Percentiles rank a stretch among this genome's conserved stretches.
These are phyloP conservation scores for Syngnathoides biaculeatus DNA, from an alignment of 2,113 vertebrate genomes.

Conservation along the genomic window DNA sequence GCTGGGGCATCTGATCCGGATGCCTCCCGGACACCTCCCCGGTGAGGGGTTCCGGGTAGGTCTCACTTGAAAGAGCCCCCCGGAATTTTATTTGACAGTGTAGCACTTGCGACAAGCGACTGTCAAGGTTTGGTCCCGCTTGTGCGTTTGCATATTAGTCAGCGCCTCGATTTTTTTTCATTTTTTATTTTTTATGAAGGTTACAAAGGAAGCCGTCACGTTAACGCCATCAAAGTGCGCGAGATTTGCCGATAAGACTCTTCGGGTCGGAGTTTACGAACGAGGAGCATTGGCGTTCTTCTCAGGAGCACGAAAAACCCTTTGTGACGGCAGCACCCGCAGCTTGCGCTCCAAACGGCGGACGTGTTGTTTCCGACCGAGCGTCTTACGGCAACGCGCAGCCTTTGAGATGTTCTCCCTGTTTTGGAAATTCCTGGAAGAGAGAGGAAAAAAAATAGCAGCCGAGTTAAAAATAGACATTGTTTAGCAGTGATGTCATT, in stretches of 20 bases:
- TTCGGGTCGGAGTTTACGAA: too few species aligned
- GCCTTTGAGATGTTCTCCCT: conserved; percentile 55
- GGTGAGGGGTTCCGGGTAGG: too few species aligned
- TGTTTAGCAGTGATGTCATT: conserved; percentile 70
- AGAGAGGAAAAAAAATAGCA: conserved; percentile 62
- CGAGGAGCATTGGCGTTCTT: not conserved
- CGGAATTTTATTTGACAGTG: too few species aligned
- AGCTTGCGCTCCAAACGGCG: not conserved
- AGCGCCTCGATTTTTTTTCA: too few species aligned
- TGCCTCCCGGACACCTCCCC: too few species aligned
- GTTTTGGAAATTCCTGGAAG: conserved; percentile 65
- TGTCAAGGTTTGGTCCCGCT: not conserved
- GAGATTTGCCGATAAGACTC: too few species aligned
- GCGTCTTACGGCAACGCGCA: conserved; percentile 18
- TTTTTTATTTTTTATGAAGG: not conserved
- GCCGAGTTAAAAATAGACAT: conserved; percentile 70
- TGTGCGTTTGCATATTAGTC: not conserved
- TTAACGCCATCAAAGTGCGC: not conserved
- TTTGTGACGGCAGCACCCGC: not conserved
- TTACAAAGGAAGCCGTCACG: not conserved
- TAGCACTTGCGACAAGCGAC: too few species aligned
- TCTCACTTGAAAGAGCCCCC: too few species aligned
- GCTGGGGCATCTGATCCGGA: too few species aligned
- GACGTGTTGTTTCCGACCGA: not conserved
- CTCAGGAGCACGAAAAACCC: too few species aligned